Evolutionary conservation across 2,888 invertebrate species (phyloP), one percentile per base, ranked within the genome.

Genomic region (Tortrix viridana): DNA sequence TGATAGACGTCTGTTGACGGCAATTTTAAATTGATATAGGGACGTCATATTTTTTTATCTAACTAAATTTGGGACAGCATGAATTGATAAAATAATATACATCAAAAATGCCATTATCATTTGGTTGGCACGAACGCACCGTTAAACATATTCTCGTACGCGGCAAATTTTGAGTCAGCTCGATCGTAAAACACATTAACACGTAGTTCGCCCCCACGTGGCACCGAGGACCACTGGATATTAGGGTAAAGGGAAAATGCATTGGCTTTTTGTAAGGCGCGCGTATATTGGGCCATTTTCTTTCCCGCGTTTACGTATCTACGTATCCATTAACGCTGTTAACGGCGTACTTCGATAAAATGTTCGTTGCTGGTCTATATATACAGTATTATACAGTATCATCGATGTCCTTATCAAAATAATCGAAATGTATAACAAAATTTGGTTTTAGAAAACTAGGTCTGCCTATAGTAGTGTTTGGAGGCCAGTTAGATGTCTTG

Each of bases 221-320:
- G 73, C 66, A 65, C 54, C 73, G 70, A 72, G 67, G 71, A 71
- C 67, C 67, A 76, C 69, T 68, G 74, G 76, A 80, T 86, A 87
- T 85, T 82, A 78, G 84, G 79, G 79, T 76, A 80, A 80, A 82
- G 81, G 81, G 82, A 82, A 80, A 86, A 87, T 87, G 87, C 89
- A 90, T 86, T 82, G 84, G 80, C 85, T 89, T 89, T 89, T 88
- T 87, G 87, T 91, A 88, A 89, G 88, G 83, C 81, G 81, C 79
- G 84, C 76, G 87, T 90, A 88, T 86, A 82, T 82, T 77, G 75
- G 72, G 81, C 82, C 85, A 57, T 62, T 57, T 57, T 44, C 41
- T 43, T 20, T 32, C 44, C 43, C 54, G 37, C 32, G 14, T 32
- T 55, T 22, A 43, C 57, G 47, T 62, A 48, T 53, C 63, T 52